phyloP scores from a whole-genome alignment of 2,113 vertebrate genomes.

The Engraulis encrasicolus region DNA sequence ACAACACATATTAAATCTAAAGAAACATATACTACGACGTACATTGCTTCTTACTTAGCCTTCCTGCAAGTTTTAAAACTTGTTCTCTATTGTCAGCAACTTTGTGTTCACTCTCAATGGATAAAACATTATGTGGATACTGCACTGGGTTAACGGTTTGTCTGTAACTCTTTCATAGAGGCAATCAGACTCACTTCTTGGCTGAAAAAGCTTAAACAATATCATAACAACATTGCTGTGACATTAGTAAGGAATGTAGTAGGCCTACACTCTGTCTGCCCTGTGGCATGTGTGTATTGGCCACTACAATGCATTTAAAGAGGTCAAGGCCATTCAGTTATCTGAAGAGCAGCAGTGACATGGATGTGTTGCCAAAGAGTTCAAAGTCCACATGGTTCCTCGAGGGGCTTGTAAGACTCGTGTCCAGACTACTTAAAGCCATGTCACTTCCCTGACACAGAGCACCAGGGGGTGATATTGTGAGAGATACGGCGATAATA shows the following conservation, averaged over 20 bases:
- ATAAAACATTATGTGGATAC: background rate
- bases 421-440: slow-evolving; percentile 4
- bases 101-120: background rate
- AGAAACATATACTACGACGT: background rate
- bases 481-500: no score
- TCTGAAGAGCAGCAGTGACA: background rate
- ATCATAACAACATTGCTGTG: no score
- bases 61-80: background rate
- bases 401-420: background rate
- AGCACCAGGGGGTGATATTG: no score
- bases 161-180: no score
- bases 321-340: background rate
- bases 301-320: background rate
- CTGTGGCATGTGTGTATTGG: background rate
- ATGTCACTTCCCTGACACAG: background rate
- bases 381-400: background rate
- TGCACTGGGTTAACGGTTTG: background rate
- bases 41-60: background rate
- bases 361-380: background rate
- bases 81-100: background rate
- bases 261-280: no score
- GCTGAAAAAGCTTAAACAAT: no score
- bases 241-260: no score
- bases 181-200: no score
- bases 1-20: background rate